These are phyloP conservation scores for Drosophila pullipes DNA, from an alignment of 2,888 invertebrate species.

Conservation along the genomic window DNA sequence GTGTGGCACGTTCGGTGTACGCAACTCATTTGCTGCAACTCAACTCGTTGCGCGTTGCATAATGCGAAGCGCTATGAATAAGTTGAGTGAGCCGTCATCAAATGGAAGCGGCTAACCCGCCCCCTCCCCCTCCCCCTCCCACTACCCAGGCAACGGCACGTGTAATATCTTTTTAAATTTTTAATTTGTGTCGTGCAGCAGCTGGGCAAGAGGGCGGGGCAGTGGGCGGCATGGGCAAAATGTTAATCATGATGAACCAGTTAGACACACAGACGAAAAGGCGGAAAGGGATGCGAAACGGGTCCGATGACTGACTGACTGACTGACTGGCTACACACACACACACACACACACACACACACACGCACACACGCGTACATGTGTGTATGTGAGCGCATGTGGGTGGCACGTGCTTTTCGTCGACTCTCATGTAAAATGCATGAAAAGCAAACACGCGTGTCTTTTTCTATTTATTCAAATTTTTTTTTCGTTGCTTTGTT, in stretches of 20 bases:
- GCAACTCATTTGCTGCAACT: neutral
- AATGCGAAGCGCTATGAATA: conserved; percentile 26
- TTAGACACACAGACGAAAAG: conserved; percentile 38
- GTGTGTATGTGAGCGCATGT: neutral
- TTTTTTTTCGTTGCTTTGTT: conserved; percentile 3
- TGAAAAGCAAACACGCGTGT: conserved; percentile 64
- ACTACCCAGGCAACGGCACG: conserved; percentile 13
- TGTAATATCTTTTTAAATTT: conserved; percentile 62
- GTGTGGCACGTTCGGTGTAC: conserved; percentile 4
- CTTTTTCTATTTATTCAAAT: conserved; percentile 34
- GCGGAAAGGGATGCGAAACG: neutral
- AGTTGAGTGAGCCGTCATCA: conserved; percentile 21
- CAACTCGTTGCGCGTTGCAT: conserved; percentile 26
- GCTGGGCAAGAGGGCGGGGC: neutral
- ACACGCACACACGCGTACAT: conserved; percentile 2
- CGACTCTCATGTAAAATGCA: conserved; percentile 64
- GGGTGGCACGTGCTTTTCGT: conserved; percentile 36
- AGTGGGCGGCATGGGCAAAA: conserved; percentile 10
- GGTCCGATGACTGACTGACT: conserved; percentile 35
- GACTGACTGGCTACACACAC: conserved; percentile 5
- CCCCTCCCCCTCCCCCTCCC: no score
- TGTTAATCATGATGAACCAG: conserved; percentile 79
- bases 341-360: conserved; percentile 1
- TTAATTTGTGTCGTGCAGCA: conserved; percentile 56
- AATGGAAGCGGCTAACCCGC: neutral